Percentiles rank a stretch among this genome's conserved stretches.
Evolutionary conservation across 2,888 invertebrate genomes (phyloP).

Genomic region (Nudaria mundana): DNA sequence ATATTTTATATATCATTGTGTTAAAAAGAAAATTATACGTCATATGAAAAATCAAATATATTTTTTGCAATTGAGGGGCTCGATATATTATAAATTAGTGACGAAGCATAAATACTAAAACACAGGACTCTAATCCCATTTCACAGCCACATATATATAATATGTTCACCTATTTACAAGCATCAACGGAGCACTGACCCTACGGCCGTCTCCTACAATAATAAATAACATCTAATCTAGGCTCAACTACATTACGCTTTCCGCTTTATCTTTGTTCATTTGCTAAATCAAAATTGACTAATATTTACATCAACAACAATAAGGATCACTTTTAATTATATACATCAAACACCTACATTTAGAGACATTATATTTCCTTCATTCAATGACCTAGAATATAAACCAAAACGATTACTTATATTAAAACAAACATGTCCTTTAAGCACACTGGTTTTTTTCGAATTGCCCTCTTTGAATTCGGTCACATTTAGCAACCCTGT

Average conservation of each 20-base stretch:
- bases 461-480: too few species aligned
- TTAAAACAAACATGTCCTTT: too few species aligned
- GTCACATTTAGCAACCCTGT: too few species aligned
- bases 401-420: too few species aligned
- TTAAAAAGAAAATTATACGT: slow-evolving; percentile 8
- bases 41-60: slow-evolving; percentile 14
- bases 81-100: slow-evolving; percentile 67
- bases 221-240: slow-evolving; percentile 55
- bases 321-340: too few species aligned
- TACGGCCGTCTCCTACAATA: slow-evolving; percentile 51
- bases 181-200: slow-evolving; percentile 68
- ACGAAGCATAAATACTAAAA: slow-evolving; percentile 73
- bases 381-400: too few species aligned
- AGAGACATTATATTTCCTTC: too few species aligned
- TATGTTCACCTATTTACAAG: slow-evolving; percentile 70
- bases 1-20: slow-evolving; percentile 8
- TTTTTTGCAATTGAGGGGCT: slow-evolving; percentile 31
- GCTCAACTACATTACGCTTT: slow-evolving; percentile 48
- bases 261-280: slow-evolving; percentile 56
- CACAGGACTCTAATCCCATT: slow-evolving; percentile 60
- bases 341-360: slow-evolving; percentile 2
- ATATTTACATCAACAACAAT: slow-evolving; percentile 59
- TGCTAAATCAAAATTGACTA: slow-evolving; percentile 63
- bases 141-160: slow-evolving; percentile 80
- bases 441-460: too few species aligned